phyloP scores from a whole-genome alignment of 2,888 invertebrate species.

The Nebria brevicollis region DNA sequence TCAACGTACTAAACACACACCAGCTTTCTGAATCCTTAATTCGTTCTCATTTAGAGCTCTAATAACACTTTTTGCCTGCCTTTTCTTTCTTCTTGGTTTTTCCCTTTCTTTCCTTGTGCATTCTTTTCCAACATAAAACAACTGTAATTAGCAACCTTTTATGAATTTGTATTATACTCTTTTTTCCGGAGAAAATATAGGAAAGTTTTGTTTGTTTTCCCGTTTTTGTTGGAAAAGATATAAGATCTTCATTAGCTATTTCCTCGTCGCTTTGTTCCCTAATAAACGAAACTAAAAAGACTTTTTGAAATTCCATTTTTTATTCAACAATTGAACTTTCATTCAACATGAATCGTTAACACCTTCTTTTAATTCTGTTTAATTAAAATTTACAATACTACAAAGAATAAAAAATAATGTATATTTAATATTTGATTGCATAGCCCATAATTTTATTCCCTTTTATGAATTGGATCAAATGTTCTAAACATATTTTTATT shows the following conservation, averaged over 20 bases:
- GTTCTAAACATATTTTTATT: too few species aligned
- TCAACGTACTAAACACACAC: slow-evolving; percentile 10
- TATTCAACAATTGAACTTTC: neutral
- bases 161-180: slow-evolving; percentile 33
- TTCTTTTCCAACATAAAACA: slow-evolving; percentile 23
- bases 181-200: slow-evolving; percentile 23
- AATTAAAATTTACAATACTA: neutral
- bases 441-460: too few species aligned
- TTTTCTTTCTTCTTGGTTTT: slow-evolving; percentile 3
- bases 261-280: neutral
- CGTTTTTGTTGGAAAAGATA: neutral
- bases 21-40: slow-evolving; percentile 38
- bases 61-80: slow-evolving; percentile 24
- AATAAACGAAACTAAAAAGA: neutral
- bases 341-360: neutral
- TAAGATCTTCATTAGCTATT: neutral
- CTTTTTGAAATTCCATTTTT: neutral
- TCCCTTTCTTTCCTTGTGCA: neutral
- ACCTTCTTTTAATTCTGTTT: neutral
- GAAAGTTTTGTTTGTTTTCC: slow-evolving; percentile 10
- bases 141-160: slow-evolving; percentile 35
- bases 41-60: slow-evolving; percentile 31
- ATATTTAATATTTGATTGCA: neutral
- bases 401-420: neutral
- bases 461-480: too few species aligned